phyloP scores from a whole-genome alignment of 2,888 invertebrate genomes.

The Pasiphila rectangulata region DNA sequence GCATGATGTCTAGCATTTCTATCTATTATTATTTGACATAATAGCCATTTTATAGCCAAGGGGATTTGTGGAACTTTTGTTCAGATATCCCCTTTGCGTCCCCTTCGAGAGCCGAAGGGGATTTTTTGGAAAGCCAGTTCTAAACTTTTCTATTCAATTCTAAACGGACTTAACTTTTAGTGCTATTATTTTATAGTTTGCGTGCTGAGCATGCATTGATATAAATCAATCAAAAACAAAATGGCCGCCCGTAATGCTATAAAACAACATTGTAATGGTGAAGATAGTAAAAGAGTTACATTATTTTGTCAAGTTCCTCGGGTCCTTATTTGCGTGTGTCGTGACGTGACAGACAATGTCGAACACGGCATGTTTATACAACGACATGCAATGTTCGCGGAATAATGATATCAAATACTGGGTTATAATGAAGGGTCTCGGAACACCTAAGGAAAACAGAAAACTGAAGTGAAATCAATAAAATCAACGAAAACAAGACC shows the following conservation, averaged over 20 bases:
- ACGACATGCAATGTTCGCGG: slow-evolving; percentile 18
- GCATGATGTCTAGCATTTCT: too few species aligned
- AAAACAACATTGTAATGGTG: slow-evolving; percentile 59
- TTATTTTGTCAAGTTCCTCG: slow-evolving; percentile 55
- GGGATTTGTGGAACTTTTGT: too few species aligned
- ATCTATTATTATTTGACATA: too few species aligned
- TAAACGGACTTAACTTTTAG: slow-evolving; percentile 21
- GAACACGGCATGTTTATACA: slow-evolving; percentile 4
- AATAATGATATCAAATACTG: slow-evolving; percentile 16
- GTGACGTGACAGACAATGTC: slow-evolving; percentile 1
- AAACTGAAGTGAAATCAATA: not conserved
- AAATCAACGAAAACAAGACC: too few species aligned
- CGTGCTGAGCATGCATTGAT: slow-evolving; percentile 27
- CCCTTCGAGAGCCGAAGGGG: too few species aligned
- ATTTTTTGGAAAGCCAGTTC: too few species aligned
- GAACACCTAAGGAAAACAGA: not conserved
- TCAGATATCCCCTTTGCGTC: too few species aligned
- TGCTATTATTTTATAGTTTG: slow-evolving; percentile 28
- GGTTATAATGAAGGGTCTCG: not conserved
- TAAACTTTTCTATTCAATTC: slow-evolving; percentile 27
- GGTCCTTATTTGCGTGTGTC: slow-evolving; percentile 1
- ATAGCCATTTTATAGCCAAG: too few species aligned
- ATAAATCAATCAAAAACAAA: slow-evolving; percentile 40
- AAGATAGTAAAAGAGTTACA: slow-evolving; percentile 23
- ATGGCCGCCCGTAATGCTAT: slow-evolving; percentile 47